Conservation (phyloP, 2,797 vertebrate genomes). For the Allobates femoralis region DNA sequence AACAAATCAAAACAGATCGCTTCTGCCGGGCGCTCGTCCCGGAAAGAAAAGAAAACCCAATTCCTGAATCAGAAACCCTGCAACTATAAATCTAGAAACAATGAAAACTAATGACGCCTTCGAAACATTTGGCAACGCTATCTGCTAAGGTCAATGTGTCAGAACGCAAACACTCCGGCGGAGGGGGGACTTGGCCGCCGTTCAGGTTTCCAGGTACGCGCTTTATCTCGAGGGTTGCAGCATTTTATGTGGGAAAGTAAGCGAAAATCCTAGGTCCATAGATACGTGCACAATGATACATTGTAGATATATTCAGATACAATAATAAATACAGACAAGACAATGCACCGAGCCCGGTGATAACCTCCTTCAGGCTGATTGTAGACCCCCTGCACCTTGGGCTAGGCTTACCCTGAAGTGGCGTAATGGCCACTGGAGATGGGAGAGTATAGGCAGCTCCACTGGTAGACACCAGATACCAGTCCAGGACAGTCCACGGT, state of each 20-base stretch:
- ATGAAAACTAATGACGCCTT: slow-evolving; percentile 49
- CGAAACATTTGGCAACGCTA: slow-evolving; percentile 45
- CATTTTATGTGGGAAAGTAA: background rate
- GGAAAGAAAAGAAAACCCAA: slow-evolving; percentile 12
- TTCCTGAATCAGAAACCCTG: background rate
- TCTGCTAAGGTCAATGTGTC: slow-evolving; percentile 42
- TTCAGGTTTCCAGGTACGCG: background rate
- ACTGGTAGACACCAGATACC: no score
- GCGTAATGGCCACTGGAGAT: no score
- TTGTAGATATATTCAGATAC: no score
- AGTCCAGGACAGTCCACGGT: no score
- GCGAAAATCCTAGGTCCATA: background rate
- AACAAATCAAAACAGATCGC: slow-evolving; percentile 58
- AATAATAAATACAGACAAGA: no score
- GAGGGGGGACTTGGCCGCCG: background rate
- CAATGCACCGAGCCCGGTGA: no score
- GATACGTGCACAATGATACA: no score
- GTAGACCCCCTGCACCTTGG: no score
- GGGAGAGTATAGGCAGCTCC: no score
- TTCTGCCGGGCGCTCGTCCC: slow-evolving; percentile 27
- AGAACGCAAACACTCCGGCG: background rate
- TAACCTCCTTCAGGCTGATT: no score
- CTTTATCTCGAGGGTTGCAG: background rate
- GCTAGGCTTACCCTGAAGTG: no score
- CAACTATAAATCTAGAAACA: slow-evolving; percentile 37